These are phyloP conservation scores for Neoascia interrupta DNA, from an alignment of 2,888 invertebrate species.

Conservation along the genomic window DNA sequence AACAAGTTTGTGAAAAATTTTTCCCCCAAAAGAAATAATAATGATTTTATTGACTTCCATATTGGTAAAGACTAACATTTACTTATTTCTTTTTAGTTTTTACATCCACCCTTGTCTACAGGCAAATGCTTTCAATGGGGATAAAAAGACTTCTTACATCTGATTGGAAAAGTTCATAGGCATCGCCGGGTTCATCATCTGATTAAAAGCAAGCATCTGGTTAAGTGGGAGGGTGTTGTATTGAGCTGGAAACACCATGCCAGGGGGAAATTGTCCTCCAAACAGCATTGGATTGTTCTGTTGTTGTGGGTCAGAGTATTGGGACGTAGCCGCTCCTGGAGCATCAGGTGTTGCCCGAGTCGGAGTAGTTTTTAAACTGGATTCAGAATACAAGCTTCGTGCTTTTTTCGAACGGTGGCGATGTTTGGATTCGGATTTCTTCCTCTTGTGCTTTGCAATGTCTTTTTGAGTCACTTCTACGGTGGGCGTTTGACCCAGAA, in stretches of 20 bases:
- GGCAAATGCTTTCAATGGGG: no score
- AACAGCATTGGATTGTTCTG: constrained; percentile 12
- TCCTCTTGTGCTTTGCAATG: constrained; percentile 20
- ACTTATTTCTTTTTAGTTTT: no score
- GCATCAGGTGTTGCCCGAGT: not conserved
- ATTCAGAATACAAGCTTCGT: constrained; percentile 30
- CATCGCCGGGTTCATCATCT: no score
- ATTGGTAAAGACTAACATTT: no score
- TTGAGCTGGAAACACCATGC: constrained; percentile 3
- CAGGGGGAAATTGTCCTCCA: not conserved
- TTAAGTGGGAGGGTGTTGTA: constrained; percentile 51
- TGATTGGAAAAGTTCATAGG: no score
- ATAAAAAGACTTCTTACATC: no score
- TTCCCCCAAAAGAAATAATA: no score
- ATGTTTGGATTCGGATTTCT: constrained; percentile 22
- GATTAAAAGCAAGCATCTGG: constrained; percentile 58
- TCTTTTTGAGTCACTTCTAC: constrained; percentile 37
- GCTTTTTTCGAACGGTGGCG: not conserved
- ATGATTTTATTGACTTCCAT: no score
- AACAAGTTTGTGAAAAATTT: no score
- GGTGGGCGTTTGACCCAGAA: not conserved
- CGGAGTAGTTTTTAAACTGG: constrained; percentile 7
- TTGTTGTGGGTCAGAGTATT: no score
- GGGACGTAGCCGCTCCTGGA: not conserved
- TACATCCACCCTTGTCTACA: no score